Conservation (phyloP, 2,888 invertebrate genomes). For the Rhabditophanes sp. region DNA sequence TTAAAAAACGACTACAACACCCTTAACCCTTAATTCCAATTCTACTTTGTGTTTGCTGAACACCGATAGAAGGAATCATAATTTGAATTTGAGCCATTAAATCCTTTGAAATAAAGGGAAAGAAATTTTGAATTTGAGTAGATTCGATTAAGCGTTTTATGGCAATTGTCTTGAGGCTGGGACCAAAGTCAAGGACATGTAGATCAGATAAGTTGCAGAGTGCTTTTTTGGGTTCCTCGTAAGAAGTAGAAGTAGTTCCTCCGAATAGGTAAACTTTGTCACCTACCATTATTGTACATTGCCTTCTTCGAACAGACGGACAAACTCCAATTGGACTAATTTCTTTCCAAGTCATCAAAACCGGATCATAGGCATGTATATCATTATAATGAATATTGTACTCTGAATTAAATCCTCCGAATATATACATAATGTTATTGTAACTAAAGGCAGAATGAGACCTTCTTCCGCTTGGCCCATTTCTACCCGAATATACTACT, state of each 20-base stretch:
- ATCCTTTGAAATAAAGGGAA: too few relatives aligned
- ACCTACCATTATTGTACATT: conserved; percentile 63
- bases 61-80: too few relatives aligned
- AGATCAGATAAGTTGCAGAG: conserved; percentile 23
- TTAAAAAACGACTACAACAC: too few relatives aligned
- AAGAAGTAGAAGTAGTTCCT: conserved; percentile 61
- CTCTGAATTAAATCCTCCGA: conserved; percentile 73
- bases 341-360: conserved; percentile 48
- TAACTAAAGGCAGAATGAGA: conserved; percentile 79
- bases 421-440: conserved; percentile 63
- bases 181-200: conserved; percentile 30
- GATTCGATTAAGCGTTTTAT: too few relatives aligned
- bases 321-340: conserved; percentile 46
- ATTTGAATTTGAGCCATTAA: too few relatives aligned
- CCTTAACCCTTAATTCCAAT: too few relatives aligned
- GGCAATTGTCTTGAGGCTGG: too few relatives aligned
- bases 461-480: conserved; percentile 59
- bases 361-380: conserved; percentile 57
- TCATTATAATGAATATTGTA: conserved; percentile 66
- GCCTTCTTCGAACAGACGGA: conserved; percentile 50
- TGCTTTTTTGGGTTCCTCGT: background rate
- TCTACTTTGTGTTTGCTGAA: too few relatives aligned
- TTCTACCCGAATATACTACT: conserved; percentile 52
- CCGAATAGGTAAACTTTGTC: conserved; percentile 68
- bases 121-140: too few relatives aligned